Evolutionary conservation across 1,140 invertebrate species (phyloP).

Genomic region (Parapsyche elsis): DNA sequence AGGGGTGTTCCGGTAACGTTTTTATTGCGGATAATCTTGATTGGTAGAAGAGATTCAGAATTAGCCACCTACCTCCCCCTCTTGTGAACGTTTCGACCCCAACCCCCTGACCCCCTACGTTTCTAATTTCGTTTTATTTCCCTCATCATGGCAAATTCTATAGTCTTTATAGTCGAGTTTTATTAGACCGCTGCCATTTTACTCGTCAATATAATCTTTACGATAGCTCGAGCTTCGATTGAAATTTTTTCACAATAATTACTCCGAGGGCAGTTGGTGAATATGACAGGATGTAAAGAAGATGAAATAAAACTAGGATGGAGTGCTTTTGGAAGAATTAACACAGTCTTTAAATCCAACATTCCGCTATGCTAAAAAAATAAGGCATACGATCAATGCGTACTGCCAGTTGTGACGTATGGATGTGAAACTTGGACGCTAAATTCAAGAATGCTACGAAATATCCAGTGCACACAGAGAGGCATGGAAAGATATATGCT

Average conservation of each 20-base stretch:
- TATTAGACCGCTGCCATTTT: slow-evolving; percentile 28
- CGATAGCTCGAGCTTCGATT: background rate
- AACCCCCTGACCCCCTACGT: slow-evolving; percentile 21
- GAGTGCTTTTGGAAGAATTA: too few species aligned
- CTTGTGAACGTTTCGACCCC: background rate
- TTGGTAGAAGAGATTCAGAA: slow-evolving; percentile 56
- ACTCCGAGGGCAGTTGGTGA: too few species aligned
- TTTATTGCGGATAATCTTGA: slow-evolving; percentile 58
- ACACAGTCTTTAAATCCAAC: too few species aligned
- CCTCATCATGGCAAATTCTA: slow-evolving; percentile 46
- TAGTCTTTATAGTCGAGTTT: slow-evolving; percentile 35
- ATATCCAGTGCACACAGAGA: too few species aligned
- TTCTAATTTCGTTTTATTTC: slow-evolving; percentile 49
- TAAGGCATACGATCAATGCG: too few species aligned
- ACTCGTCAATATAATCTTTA: slow-evolving; percentile 31
- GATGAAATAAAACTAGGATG: too few species aligned
- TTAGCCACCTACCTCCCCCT: slow-evolving; percentile 46
- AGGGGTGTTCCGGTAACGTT: slow-evolving; percentile 46
- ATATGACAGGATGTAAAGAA: background rate
- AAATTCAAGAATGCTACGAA: too few species aligned
- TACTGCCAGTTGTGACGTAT: too few species aligned
- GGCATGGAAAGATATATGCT: too few species aligned
- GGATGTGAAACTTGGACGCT: too few species aligned
- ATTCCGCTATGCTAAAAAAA: background rate
- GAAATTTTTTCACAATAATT: background rate